Percentiles rank a stretch among this genome's conserved stretches.
phyloP scores from a whole-genome alignment of 2,113 vertebrate species.

The Malurus melanocephalus region DNA sequence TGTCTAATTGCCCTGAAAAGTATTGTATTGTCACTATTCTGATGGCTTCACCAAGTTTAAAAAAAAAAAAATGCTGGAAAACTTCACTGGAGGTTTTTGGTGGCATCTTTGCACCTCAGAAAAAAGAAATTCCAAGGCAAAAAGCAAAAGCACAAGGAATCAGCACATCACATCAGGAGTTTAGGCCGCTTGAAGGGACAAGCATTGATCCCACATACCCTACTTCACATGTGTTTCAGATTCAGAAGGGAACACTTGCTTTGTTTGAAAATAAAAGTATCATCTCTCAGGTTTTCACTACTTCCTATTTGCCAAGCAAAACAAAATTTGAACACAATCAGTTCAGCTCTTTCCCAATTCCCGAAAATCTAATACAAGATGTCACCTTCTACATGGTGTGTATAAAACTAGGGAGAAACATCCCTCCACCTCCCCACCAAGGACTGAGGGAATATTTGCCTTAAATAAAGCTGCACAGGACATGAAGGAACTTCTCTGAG shows the following conservation, averaged over 20 bases:
- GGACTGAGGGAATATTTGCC: background rate
- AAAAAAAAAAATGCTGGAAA: background rate
- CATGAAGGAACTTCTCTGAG: background rate
- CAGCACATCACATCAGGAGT: background rate
- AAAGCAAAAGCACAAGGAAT: constrained; percentile 14
- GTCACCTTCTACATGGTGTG: rapidly evolving
- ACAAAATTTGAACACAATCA: background rate
- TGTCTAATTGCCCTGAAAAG: background rate
- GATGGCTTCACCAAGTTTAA: background rate
- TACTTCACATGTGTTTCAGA: background rate
- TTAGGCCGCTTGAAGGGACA: background rate
- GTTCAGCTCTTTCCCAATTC: background rate
- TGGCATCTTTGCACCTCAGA: constrained; percentile 10
- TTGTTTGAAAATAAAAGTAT: constrained; percentile 32
- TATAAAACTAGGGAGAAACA: background rate
- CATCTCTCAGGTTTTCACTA: background rate
- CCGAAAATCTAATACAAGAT: background rate
- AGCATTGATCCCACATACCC: background rate
- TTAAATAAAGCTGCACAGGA: background rate
- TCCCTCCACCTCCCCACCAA: background rate
- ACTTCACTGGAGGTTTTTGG: constrained; percentile 5
- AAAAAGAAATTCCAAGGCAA: constrained; percentile 48
- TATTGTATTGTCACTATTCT: background rate
- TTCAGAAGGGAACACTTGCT: background rate
- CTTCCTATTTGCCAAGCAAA: constrained; percentile 27